Base-by-base conservation (phyloP, 1,140 invertebrate species). In the Drosophila persimilis region DNA sequence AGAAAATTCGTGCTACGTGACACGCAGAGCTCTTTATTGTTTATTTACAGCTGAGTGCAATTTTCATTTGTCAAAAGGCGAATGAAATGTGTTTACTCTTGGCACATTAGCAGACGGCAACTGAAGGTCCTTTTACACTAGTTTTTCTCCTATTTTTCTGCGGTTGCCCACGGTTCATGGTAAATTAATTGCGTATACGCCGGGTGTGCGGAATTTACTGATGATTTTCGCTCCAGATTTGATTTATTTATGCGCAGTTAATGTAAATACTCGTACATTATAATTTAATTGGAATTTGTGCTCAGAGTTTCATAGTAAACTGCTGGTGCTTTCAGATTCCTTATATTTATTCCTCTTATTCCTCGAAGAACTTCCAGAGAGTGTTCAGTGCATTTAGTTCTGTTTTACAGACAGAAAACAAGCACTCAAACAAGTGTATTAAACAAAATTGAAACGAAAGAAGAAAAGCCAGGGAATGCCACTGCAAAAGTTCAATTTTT, bases 31-130 rank as follows among this genome's bases (percentile, higher is more conserved):
- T 44, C 41, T 35, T 44, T 56, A 41, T 52, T 51, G 64, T 71
- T 61, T 74, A 56, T 79, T 80, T 79, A 63, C 58, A 48, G 59
- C 57, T 64, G 44, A n/a, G 45, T 60, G 46, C 52, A 71, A 61
- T 75, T 71, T 80, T 51, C 46, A 75, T 80, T 79, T 79, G 63
- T 70, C 59, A 77, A 69, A 39, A 69, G 41, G 54, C 31, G 20
- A 48, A 43, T 60, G 26, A 47, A 65, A 67, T 50, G 65, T 80
- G 63, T 75, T 74, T 69, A 60, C 29, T 26, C 54, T 41, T 46
- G 13, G 26, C 50, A 39, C 52, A 73, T 79, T 61, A 62, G 57
- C 15, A 52, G 44, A 57, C 51, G 26, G 20, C 63, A 43, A 43
- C 43, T 41, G 56, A 0, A 69, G 39, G 45, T 24, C 48, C 56